Evolutionary conservation across 2,797 vertebrate genomes (phyloP).

Genomic region (Denticeps clupeoides): DNA sequence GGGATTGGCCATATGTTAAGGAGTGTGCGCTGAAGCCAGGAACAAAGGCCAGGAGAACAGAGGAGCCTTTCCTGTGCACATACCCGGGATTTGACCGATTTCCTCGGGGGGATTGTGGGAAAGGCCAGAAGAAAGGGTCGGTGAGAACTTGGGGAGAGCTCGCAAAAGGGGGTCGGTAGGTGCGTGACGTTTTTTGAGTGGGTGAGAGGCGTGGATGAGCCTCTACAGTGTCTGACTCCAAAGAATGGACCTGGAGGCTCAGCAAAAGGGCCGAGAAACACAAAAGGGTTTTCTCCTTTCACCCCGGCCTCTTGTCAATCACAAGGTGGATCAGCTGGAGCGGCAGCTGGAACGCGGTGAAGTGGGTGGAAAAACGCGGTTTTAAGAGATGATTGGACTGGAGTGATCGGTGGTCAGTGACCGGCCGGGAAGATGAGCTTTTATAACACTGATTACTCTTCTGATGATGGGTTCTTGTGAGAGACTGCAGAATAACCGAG

Average conservation of each 20-base stretch:
- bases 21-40: slow-evolving; percentile 15
- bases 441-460: slow-evolving; percentile 41
- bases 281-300: slow-evolving; percentile 42
- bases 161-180: slow-evolving; percentile 17
- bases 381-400: slow-evolving; percentile 35
- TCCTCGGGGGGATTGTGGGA: slow-evolving; percentile 37
- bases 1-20: slow-evolving; percentile 43
- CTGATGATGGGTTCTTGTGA: no score
- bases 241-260: slow-evolving; percentile 55
- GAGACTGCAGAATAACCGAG: slow-evolving; percentile 23
- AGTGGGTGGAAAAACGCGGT: slow-evolving; percentile 40
- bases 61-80: slow-evolving; percentile 30
- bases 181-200: slow-evolving; percentile 6
- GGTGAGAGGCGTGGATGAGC: slow-evolving; percentile 48
- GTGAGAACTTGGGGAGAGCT: slow-evolving; percentile 31
- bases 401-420: slow-evolving; percentile 29
- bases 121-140: slow-evolving; percentile 27
- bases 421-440: slow-evolving; percentile 27
- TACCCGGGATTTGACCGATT: slow-evolving; percentile 29
- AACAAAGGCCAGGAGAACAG: slow-evolving; percentile 34
- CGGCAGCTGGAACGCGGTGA: slow-evolving; percentile 51
- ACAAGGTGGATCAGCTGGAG: slow-evolving; percentile 38
- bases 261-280: slow-evolving; percentile 47
- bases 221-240: slow-evolving; percentile 45
- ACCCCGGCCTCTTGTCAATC: slow-evolving; percentile 47